Conservation (phyloP, 2,888 invertebrate genomes). For the Lysandra coridon region DNA sequence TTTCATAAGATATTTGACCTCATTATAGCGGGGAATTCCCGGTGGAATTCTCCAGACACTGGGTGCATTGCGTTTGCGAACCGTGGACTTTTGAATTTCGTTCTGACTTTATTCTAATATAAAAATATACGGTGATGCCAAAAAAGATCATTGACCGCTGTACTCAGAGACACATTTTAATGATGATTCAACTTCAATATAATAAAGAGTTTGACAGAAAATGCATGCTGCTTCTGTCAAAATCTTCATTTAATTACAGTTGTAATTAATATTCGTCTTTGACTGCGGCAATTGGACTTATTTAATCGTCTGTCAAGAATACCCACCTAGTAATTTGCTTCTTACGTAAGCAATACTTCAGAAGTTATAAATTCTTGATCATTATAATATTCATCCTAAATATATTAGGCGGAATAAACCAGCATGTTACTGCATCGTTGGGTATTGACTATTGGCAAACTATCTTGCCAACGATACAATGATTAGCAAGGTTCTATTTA, state of each 20-base stretch:
- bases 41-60: neutral
- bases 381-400: too few species aligned
- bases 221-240: too few species aligned
- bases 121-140: neutral
- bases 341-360: neutral
- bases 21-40: neutral
- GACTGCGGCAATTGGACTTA: neutral
- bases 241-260: too few species aligned
- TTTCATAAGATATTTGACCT: neutral
- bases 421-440: too few species aligned
- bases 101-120: neutral
- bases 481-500: too few species aligned
- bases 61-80: neutral
- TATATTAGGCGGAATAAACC: too few species aligned
- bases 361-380: neutral
- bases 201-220: too few species aligned
- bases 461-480: too few species aligned
- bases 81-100: neutral
- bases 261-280: too few species aligned
- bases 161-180: too few species aligned
- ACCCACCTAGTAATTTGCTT: neutral
- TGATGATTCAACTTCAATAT: too few species aligned
- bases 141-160: neutral
- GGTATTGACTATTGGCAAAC: too few species aligned
- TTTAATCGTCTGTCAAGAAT: neutral